These are phyloP conservation scores for Neomorphus geoffroyi DNA, from an alignment of 2,797 vertebrate genomes.

Conservation along the genomic window DNA sequence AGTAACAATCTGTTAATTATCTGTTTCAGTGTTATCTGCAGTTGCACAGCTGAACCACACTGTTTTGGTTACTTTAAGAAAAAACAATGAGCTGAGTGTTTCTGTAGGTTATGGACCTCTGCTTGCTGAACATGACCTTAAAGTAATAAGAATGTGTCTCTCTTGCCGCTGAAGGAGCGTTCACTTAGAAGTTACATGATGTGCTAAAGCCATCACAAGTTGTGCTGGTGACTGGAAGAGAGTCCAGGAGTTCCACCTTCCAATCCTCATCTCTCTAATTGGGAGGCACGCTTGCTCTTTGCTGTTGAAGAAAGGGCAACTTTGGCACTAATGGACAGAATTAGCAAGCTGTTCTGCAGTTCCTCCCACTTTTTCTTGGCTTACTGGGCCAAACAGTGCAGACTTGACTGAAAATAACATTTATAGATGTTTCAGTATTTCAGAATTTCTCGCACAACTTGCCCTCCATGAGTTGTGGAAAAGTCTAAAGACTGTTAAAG, in stretches of 20 bases:
- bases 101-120: background rate
- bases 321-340: slow-evolving; percentile 38
- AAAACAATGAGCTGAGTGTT: background rate
- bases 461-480: background rate
- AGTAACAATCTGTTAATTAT: too few species aligned
- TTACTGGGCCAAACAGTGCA: slow-evolving; percentile 23
- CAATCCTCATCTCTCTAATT: background rate
- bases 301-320: slow-evolving; percentile 35
- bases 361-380: slow-evolving; percentile 51
- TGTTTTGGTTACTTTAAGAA: background rate
- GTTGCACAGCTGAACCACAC: background rate
- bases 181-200: background rate
- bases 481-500: slow-evolving; percentile 50
- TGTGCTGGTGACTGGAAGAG: slow-evolving; percentile 5
- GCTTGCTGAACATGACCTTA: background rate
- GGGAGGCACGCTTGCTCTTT: background rate
- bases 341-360: slow-evolving; percentile 38
- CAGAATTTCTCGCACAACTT: slow-evolving; percentile 28
- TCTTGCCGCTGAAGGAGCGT: background rate
- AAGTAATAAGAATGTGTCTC: background rate
- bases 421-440: slow-evolving; percentile 12
- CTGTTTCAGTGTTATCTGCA: background rate
- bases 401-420: slow-evolving; percentile 44
- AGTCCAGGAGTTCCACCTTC: slow-evolving; percentile 4
- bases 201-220: background rate